phyloP scores from a whole-genome alignment of 2,113 vertebrate species.

The Corvus moneduloides region DNA sequence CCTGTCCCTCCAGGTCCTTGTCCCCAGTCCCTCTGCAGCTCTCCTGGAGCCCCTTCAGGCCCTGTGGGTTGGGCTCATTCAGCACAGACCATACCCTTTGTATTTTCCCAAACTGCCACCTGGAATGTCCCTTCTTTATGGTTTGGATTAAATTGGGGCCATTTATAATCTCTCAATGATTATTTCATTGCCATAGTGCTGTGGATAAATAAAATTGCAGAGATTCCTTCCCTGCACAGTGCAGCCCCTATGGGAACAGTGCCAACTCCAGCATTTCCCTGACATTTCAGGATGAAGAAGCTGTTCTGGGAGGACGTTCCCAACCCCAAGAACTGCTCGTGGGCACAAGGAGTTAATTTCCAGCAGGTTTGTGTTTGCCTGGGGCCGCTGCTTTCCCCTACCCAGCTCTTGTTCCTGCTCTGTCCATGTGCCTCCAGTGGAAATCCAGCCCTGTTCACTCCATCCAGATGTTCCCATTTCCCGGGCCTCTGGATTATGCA shows the following conservation, averaged over 20 bases:
- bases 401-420: not conserved
- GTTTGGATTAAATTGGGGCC: not conserved
- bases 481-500: not conserved
- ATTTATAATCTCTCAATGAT: not conserved
- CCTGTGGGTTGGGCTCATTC: not conserved
- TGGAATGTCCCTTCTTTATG: not conserved
- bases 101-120: not conserved
- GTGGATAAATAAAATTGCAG: not conserved
- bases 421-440: not conserved
- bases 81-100: not conserved
- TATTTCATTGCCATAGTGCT: not conserved
- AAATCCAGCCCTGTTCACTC: not conserved
- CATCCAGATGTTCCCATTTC: not conserved
- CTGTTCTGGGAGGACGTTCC: slow-evolving; percentile 93
- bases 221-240: not conserved
- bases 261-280: not conserved
- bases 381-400: not conserved
- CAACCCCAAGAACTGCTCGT: slow-evolving; percentile 94
- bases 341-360: slow-evolving; percentile 93
- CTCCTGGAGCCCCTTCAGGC: not conserved
- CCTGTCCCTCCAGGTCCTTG: not conserved
- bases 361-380: slow-evolving; percentile 80
- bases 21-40: not conserved
- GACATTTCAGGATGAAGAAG: slow-evolving; percentile 84
- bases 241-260: not conserved